Evolutionary conservation across 2,113 vertebrate species (phyloP), one percentile per base, ranked within the genome.

Genomic region (Hyla sarda): DNA sequence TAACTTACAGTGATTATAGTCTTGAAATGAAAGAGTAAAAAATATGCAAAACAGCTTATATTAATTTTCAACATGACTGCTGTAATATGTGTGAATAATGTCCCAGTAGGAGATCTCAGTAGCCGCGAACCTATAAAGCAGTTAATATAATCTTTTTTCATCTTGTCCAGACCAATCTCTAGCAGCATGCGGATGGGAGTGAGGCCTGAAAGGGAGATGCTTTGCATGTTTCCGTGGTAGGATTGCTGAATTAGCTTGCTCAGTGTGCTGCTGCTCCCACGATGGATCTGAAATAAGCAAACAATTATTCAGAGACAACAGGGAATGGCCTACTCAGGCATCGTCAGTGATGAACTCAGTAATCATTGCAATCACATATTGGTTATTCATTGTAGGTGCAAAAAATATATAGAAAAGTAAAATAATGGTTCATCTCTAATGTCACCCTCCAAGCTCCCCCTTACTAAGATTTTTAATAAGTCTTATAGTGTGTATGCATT

Each of bases 141-240:
- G 91, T 94, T 97, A 85, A 98, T 95, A 88, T 99, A 99, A 92
- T 99, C 98, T 91, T 96, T 99, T 89, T 96, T 97, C 92, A 99
- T 94, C 92, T 99, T 99, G 89, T 99, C 97, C 91, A 99, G 87
- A 73, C 98, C 98, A 88, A 99, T 93, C 90, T 99, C 97, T 76
- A 99, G 93, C 82, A 99, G 94, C 96, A 99, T 99, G 28, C 93
- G 94, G 82, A 97, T 89, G 1, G 97, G 96, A 47, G 91, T 88
- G 81, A 93, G 91, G 23, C 95, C 97, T 32, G 86, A 95, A 62
- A 99, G 96, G 87, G 94, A 88, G 88, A 98, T 88, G 0, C 80
- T 82, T 23, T 96, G 94, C 50, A 97, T 92, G 88, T 92, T 88
- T 48, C 95, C 94, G 23, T 96, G 95, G 74, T 97, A 99, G 6